These are phyloP conservation scores for Hipposideros larvatus DNA, from an alignment of 2,797 vertebrate genomes.

Conservation along the genomic window DNA sequence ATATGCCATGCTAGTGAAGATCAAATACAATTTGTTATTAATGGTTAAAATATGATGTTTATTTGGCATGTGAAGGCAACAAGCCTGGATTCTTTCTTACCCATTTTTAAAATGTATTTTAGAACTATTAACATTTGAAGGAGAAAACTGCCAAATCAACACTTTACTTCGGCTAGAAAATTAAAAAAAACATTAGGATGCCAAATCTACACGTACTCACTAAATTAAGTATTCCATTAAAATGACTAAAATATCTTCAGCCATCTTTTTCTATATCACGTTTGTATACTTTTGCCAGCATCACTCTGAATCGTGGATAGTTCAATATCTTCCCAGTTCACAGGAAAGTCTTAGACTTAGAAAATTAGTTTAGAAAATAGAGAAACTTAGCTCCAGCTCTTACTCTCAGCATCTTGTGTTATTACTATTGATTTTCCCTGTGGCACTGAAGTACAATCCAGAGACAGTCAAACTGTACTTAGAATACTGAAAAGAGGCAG, in stretches of 20 bases:
- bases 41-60: slow-evolving; percentile 45
- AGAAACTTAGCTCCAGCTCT: slow-evolving; percentile 56
- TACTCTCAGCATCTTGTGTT: slow-evolving; percentile 64
- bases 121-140: slow-evolving; percentile 30
- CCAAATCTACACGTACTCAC: not conserved
- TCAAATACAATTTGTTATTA: slow-evolving; percentile 56
- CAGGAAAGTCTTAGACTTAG: slow-evolving; percentile 55
- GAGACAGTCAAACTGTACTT: slow-evolving; percentile 57
- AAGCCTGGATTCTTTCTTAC: slow-evolving; percentile 34
- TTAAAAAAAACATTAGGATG: slow-evolving; percentile 16
- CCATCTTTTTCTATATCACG: slow-evolving; percentile 23
- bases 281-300: slow-evolving; percentile 35
- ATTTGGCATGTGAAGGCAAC: not conserved
- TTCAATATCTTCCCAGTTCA: slow-evolving; percentile 57
- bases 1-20: slow-evolving; percentile 34
- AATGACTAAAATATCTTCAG: not conserved
- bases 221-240: slow-evolving; percentile 51
- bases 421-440: slow-evolving; percentile 76
- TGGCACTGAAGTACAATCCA: slow-evolving; percentile 61
- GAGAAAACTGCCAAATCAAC: slow-evolving; percentile 52
- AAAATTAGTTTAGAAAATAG: slow-evolving; percentile 74
- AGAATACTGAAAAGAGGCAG: slow-evolving; percentile 67
- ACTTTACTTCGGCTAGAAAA: slow-evolving; percentile 48
- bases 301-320: slow-evolving; percentile 30
- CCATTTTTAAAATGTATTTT: slow-evolving; percentile 30